These are phyloP conservation scores for Cyphomyrus plagiostoma DNA, from an alignment of 2,113 vertebrate species.

Conservation along the genomic window DNA sequence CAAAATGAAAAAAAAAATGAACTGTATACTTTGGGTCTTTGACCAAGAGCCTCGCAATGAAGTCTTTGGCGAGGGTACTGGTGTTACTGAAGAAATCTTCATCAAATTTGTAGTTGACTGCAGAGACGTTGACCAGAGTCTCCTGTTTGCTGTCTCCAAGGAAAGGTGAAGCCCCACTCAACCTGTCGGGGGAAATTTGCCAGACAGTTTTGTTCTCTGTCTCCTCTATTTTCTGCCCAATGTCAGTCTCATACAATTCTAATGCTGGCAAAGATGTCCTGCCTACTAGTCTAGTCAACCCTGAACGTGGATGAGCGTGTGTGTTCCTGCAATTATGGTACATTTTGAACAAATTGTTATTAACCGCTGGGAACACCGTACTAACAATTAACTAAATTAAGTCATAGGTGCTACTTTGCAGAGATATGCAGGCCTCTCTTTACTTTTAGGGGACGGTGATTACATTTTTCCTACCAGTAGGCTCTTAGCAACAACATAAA, in stretches of 20 bases:
- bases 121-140: conserved; percentile 91
- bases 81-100: conserved; percentile 94
- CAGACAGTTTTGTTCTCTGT: background rate
- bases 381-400: background rate
- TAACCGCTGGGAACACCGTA: background rate
- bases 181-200: conserved; percentile 52
- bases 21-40: conserved; percentile 91
- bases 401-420: background rate
- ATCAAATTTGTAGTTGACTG: conserved; percentile 92
- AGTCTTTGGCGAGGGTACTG: conserved; percentile 91
- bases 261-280: background rate
- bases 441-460: background rate
- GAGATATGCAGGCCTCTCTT: background rate
- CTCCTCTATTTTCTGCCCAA: background rate
- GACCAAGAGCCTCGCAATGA: conserved; percentile 82
- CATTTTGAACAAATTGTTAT: background rate
- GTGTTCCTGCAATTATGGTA: background rate
- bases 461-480: background rate
- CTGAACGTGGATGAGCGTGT: background rate
- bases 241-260: background rate
- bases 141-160: conserved; percentile 95
- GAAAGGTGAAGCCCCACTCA: conserved; percentile 94
- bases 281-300: background rate
- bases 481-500: background rate
- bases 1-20: background rate